Percentiles rank a stretch among this genome's conserved stretches.
Conservation (phyloP, 2,888 invertebrate genomes). For the Dioctria rufipes region DNA sequence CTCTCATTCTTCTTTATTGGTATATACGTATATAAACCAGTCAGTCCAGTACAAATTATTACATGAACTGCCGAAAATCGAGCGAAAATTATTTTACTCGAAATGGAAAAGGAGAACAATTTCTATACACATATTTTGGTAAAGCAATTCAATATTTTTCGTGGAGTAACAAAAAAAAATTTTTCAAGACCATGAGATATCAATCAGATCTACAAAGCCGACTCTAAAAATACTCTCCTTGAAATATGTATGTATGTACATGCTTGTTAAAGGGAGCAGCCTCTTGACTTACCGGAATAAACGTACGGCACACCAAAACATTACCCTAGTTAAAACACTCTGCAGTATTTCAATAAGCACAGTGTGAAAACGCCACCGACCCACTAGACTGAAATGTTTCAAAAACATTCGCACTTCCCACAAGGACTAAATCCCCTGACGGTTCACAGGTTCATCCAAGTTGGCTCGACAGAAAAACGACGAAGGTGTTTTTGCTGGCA, state of each 20-base stretch:
- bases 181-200: not conserved
- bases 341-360: constrained; percentile 39
- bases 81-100: too few relatives aligned
- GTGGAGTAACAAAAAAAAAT: not conserved
- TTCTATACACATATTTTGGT: too few relatives aligned
- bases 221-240: constrained; percentile 5
- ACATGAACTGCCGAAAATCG: too few relatives aligned
- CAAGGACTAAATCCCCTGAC: constrained; percentile 46
- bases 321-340: constrained; percentile 49
- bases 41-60: too few relatives aligned
- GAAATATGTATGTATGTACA: not conserved
- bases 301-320: constrained; percentile 42
- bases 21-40: too few relatives aligned
- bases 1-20: too few relatives aligned
- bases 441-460: constrained; percentile 52
- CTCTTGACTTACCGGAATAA: constrained; percentile 46
- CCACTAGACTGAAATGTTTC: constrained; percentile 51
- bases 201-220: constrained; percentile 5
- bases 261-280: constrained; percentile 12
- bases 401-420: constrained; percentile 54
- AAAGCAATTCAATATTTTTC: too few relatives aligned
- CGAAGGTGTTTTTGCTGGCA: constrained; percentile 61
- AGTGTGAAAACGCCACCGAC: constrained; percentile 37
- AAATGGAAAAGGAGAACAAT: too few relatives aligned
- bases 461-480: constrained; percentile 53